These are phyloP conservation scores for Grammomys dolichurus DNA, from an alignment of 2,113 vertebrate species.

Conservation along the genomic window DNA sequence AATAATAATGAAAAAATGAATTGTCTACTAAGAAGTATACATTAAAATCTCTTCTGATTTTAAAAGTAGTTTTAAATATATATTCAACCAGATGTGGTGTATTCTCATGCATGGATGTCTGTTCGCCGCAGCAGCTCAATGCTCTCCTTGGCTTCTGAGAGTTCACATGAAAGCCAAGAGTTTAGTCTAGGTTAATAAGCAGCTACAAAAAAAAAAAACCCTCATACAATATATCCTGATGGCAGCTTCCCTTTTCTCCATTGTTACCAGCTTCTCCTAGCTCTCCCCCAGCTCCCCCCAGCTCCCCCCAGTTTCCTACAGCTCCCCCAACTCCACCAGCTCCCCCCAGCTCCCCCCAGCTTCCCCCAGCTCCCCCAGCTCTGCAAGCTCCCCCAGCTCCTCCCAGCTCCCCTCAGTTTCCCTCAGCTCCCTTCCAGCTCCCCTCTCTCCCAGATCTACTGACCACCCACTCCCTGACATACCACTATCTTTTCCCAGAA, in stretches of 20 bases:
- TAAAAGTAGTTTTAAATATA: background rate
- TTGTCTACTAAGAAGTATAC: slow-evolving; percentile 17
- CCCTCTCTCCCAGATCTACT: background rate
- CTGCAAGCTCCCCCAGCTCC: too few species aligned
- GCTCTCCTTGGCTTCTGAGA: background rate
- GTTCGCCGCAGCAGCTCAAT: background rate
- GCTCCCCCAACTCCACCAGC: too few species aligned
- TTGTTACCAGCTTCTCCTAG: background rate
- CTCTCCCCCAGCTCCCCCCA: background rate
- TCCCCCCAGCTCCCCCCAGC: too few species aligned
- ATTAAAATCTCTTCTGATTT: background rate
- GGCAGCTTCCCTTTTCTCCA: background rate
- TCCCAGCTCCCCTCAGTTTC: background rate
- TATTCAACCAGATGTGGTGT: background rate
- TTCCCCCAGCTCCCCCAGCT: too few species aligned
- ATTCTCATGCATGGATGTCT: slow-evolving; percentile 17
- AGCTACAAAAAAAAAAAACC: background rate
- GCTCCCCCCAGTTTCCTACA: too few species aligned
- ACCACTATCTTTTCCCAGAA: background rate
- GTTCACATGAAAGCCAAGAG: background rate
- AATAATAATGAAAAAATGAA: slow-evolving; percentile 29
- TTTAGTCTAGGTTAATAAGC: background rate
- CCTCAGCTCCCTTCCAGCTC: background rate
- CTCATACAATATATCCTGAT: background rate
- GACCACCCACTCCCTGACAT: too few species aligned